Evolutionary conservation across 1,140 invertebrate species (phyloP).

Genomic region (Penaeus chinensis): DNA sequence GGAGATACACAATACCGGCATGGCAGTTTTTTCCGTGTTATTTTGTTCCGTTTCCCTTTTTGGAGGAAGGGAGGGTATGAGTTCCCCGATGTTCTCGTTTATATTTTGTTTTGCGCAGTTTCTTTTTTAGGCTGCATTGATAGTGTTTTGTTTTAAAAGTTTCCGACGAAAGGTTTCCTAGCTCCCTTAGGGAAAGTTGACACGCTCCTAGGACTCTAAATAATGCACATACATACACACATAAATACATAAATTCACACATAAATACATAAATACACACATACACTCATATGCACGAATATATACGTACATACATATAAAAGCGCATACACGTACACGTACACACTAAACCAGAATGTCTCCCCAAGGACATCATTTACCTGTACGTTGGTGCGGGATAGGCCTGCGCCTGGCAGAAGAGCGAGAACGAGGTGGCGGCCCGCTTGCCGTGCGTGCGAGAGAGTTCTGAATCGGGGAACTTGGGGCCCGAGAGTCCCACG

Average conservation of each 20-base stretch:
- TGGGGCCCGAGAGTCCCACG: slow-evolving; percentile 35
- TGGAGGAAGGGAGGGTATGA: too few relatives aligned
- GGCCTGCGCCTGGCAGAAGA: slow-evolving; percentile 67
- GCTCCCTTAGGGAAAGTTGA: not conserved
- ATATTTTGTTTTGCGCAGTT: too few relatives aligned
- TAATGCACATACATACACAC: not conserved
- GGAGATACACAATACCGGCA: too few relatives aligned
- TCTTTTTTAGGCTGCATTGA: too few relatives aligned
- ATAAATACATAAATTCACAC: not conserved
- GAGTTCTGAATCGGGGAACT: slow-evolving; percentile 41
- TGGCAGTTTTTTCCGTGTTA: too few relatives aligned
- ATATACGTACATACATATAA: slow-evolving; percentile 22
- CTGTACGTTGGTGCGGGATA: slow-evolving; percentile 38
- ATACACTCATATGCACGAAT: not conserved
- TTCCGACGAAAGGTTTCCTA: too few relatives aligned
- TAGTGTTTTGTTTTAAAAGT: too few relatives aligned
- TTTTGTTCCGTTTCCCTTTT: too few relatives aligned
- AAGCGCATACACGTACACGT: not conserved
- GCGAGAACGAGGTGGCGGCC: slow-evolving; percentile 18
- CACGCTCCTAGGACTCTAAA: not conserved
- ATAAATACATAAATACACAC: slow-evolving; percentile 21
- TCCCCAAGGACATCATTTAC: not conserved
- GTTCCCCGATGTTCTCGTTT: too few relatives aligned
- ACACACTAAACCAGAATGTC: too few relatives aligned
- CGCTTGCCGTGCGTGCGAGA: slow-evolving; percentile 35